These are phyloP conservation scores for Hirundichthys speculiger DNA, from an alignment of 2,113 vertebrate species.

Conservation along the genomic window DNA sequence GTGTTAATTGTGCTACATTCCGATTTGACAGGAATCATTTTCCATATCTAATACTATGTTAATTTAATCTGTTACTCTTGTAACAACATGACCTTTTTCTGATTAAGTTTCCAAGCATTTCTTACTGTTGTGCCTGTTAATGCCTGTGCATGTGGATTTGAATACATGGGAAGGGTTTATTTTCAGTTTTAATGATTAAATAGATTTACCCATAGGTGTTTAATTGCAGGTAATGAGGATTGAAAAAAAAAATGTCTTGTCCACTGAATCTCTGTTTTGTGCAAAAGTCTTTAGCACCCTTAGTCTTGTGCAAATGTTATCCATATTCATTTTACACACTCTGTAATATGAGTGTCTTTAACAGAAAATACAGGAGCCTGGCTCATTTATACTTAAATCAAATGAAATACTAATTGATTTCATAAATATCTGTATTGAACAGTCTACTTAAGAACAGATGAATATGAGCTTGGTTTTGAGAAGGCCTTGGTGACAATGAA, in stretches of 20 bases:
- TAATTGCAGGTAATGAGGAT: conserved; percentile 47
- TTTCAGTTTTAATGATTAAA: conserved; percentile 76
- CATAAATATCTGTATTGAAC: no score
- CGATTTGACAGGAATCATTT: conserved; percentile 99
- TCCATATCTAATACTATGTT: conserved; percentile 99
- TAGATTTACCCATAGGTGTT: conserved; percentile 35
- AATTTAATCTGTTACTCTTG: conserved; percentile 99
- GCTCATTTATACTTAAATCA: no score
- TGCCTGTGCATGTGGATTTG: not conserved
- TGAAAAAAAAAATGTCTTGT: not conserved
- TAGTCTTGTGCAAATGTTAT: no score
- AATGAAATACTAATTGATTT: no score
- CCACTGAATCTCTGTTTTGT: not conserved
- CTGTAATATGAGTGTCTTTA: no score
- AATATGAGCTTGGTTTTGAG: no score
- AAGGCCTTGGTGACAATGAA: no score
- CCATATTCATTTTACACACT: no score
- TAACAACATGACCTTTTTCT: conserved; percentile 97
- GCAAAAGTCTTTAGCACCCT: no score
- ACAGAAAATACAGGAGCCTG: no score
- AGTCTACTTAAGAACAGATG: no score
- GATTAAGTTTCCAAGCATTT: conserved; percentile 96
- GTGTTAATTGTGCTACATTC: conserved; percentile 99
- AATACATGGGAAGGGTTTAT: conserved; percentile 24
- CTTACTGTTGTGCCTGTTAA: not conserved